Base-by-base conservation (phyloP, 2,113 vertebrate species). In the Tauraco erythrolophus region DNA sequence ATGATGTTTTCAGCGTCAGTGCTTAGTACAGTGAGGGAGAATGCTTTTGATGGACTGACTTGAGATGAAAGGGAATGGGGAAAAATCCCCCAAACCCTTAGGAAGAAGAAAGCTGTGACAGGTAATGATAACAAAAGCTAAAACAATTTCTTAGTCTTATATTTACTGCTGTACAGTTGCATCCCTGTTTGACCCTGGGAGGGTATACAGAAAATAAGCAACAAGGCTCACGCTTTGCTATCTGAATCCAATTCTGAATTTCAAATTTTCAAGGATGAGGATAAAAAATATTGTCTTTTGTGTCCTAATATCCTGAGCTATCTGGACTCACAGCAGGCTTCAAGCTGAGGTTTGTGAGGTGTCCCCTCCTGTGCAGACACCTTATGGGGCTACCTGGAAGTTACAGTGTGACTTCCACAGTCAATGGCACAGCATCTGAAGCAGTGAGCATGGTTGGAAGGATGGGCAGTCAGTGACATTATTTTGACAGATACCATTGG, bases 401-500 rank as follows among this genome's bases (percentile, higher is more conserved):
- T 17, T 39, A 43, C 1, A 1, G 4, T 25, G 19, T 76, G 19
- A 79, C 21, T 48, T 68, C 31, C 41, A 54, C 0, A 2, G n/a
- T 45, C 15, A 79, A 33, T 2, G 2, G 18, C 28, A 64, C 0
- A 1, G 23, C 22, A n/a, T 53, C 21, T 77, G 45, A 80, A 85
- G 19, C 12, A 69, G 16, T 15, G 11, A 80, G 4, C 11, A 6
- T 30, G 5, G 21, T 35, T 4, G 3, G 61, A 85, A 85, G 7
- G 10, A 56, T 6, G 1, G 23, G 6, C 9, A 50, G 13, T 19
- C 33, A 72, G 18, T 35, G 28, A 24, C 8, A 35, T 56, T 72
- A 41, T 46, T 82, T 85, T 69, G 46, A 58, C 19, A 74, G 66
- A 31, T 50, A 37, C 9, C 23, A 16, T 1, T 57, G 10, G 2